Evolutionary conservation across 2,888 invertebrate genomes (phyloP).

Genomic region (Onthophagus sagittarius): DNA sequence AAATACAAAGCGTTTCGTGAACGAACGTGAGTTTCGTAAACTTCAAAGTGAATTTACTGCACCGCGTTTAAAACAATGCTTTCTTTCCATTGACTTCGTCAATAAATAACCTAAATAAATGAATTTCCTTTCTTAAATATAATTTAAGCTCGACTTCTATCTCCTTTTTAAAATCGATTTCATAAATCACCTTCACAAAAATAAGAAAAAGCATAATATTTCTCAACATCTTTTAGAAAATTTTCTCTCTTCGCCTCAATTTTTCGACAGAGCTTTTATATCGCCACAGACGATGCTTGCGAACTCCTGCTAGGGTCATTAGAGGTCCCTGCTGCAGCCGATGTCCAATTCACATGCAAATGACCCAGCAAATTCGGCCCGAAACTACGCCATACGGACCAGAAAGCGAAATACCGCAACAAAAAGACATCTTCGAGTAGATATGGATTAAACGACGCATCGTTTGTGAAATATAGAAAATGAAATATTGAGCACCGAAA

Average conservation of each 20-base stretch:
- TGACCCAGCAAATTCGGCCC: constrained; percentile 3
- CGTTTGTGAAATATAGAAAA: neutral
- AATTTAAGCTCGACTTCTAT: too few species aligned
- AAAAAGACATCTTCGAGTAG: neutral
- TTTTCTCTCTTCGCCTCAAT: neutral
- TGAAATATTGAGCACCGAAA: neutral
- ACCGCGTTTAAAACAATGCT: neutral
- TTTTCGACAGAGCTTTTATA: neutral
- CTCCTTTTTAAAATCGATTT: too few species aligned
- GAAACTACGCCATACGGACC: neutral
- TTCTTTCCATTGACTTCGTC: neutral
- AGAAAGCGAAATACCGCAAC: neutral
- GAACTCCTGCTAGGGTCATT: neutral
- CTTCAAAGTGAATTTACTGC: neutral
- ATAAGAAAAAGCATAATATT: too few species aligned
- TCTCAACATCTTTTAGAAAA: too few species aligned
- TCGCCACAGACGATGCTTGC: neutral
- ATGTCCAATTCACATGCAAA: constrained; percentile 7
- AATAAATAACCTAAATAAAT: too few species aligned
- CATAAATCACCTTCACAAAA: too few species aligned
- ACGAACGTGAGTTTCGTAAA: neutral
- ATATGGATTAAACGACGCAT: neutral
- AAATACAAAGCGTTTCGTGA: neutral
- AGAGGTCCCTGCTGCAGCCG: neutral
- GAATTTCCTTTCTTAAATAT: too few species aligned